These are phyloP conservation scores for Tamandua tetradactyla DNA, from an alignment of 2,797 vertebrate genomes.

Conservation along the genomic window DNA sequence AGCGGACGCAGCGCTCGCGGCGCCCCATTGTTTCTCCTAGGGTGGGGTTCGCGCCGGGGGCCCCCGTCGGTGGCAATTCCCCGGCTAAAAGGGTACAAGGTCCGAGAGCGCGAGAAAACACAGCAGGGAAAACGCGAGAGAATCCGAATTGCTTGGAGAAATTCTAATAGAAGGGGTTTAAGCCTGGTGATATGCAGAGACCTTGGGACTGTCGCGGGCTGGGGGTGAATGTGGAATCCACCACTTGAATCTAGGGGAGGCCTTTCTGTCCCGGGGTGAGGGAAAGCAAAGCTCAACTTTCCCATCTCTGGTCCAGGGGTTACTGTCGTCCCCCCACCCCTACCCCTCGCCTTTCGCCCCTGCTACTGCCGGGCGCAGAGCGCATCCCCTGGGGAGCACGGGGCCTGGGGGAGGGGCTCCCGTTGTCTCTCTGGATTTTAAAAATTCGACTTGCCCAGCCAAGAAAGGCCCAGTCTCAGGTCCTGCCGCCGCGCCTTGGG, in stretches of 20 bases:
- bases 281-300: neutral
- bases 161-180: neutral
- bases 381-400: neutral
- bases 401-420: neutral
- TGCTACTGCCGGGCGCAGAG: neutral
- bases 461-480: neutral
- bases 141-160: neutral
- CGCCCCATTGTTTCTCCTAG: neutral
- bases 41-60: neutral
- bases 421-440: neutral
- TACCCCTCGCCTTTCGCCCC: neutral
- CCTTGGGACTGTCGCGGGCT: neutral
- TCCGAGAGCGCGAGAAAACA: neutral
- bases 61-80: neutral
- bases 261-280: neutral
- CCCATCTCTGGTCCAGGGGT: neutral
- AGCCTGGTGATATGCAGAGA: neutral
- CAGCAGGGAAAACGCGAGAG: neutral
- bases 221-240: too few relatives aligned
- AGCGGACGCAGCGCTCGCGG: constrained; percentile 48
- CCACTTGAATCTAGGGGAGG: too few relatives aligned
- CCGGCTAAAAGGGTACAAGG: neutral
- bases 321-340: neutral
- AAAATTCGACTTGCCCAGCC: neutral
- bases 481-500: neutral